Evolutionary conservation across 2,888 invertebrate species (phyloP).

Genomic region (Scaptomyza caliginosa): DNA sequence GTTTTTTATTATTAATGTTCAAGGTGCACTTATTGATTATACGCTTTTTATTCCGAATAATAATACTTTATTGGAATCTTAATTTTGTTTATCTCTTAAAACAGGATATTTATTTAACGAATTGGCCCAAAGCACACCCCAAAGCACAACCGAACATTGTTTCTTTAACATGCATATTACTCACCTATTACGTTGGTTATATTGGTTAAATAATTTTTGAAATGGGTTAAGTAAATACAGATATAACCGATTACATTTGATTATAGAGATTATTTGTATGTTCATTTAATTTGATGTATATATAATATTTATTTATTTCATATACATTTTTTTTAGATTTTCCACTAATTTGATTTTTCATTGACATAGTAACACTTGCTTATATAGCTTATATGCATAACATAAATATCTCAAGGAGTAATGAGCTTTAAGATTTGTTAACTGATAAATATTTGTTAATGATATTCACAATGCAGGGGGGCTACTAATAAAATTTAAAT

Average conservation of each 20-base stretch:
- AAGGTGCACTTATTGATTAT: not conserved
- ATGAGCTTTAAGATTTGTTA: slow-evolving; percentile 22
- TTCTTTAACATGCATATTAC: too few relatives aligned
- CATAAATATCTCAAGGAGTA: slow-evolving; percentile 17
- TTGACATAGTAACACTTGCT: slow-evolving; percentile 45
- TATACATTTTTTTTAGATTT: slow-evolving; percentile 31
- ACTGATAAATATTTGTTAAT: slow-evolving; percentile 38
- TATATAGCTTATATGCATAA: slow-evolving; percentile 32
- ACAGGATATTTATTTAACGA: not conserved
- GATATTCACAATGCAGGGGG: slow-evolving; percentile 52
- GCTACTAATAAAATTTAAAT: slow-evolving; percentile 11
- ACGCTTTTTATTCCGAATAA: not conserved
- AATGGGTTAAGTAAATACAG: too few relatives aligned
- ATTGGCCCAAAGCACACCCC: not conserved
- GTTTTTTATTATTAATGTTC: slow-evolving; percentile 3
- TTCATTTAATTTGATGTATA: slow-evolving; percentile 29
- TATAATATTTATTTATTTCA: slow-evolving; percentile 23
- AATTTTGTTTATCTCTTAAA: not conserved
- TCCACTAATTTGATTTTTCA: slow-evolving; percentile 36
- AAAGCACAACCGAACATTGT: not conserved
- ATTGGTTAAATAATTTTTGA: too few relatives aligned
- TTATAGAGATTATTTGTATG: slow-evolving; percentile 29
- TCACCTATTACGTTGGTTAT: too few relatives aligned
- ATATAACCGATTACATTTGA: slow-evolving; percentile 36
- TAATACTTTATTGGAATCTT: not conserved